A percentile compares a stretch with the other conserved stretches of the same genome.
Evolutionary conservation across 2,113 vertebrate species (phyloP).

Genomic region (Daboia siamensis): DNA sequence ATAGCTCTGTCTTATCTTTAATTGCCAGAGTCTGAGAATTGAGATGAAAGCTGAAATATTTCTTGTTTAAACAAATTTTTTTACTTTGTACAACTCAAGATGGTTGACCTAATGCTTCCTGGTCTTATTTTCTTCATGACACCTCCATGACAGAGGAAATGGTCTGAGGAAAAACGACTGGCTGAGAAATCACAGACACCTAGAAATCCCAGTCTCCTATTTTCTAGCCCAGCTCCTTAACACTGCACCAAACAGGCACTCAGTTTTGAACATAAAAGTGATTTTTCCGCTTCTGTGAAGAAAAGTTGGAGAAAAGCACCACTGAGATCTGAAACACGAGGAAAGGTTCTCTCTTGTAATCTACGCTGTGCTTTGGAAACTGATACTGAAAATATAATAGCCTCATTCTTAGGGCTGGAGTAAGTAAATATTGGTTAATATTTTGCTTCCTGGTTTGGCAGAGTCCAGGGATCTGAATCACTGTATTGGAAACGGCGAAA

Average conservation of each 20-base stretch:
- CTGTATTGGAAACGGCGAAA: background rate
- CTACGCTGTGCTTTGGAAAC: background rate
- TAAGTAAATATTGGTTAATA: slow-evolving; percentile 2
- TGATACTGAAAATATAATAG: background rate
- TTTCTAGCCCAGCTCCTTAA: background rate
- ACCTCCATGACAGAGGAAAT: background rate
- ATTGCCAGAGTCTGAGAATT: background rate
- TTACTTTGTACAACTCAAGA: background rate
- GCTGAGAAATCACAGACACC: background rate
- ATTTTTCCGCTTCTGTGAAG: background rate
- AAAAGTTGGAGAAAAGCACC: background rate
- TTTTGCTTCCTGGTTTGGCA: background rate
- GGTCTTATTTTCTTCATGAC: background rate
- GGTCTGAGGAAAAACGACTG: background rate
- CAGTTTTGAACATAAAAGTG: background rate
- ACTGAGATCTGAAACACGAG: background rate
- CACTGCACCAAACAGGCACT: background rate
- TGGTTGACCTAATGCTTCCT: background rate
- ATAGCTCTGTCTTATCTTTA: background rate
- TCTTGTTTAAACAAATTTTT: background rate
- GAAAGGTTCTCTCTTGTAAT: background rate
- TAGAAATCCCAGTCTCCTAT: background rate
- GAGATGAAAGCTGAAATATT: background rate
- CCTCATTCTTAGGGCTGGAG: background rate
- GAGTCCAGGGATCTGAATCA: background rate